Conservation (phyloP, 2,113 vertebrate genomes). For the Cyrtonyx montezumae region DNA sequence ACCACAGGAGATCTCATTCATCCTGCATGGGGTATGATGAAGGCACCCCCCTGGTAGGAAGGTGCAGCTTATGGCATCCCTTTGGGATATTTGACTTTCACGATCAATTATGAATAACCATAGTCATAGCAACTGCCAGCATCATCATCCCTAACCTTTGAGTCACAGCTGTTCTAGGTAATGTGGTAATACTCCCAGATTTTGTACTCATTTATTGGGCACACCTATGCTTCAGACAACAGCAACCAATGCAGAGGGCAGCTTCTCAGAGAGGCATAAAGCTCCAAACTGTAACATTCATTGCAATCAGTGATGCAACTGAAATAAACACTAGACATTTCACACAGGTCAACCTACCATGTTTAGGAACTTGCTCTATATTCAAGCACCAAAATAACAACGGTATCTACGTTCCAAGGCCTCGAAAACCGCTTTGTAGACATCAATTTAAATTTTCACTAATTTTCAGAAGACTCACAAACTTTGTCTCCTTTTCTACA, state of each 20-base stretch:
- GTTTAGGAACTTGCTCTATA: background rate
- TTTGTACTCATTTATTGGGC: fast-evolving
- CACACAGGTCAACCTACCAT: background rate
- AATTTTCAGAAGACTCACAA: fast-evolving
- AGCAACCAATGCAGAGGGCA: background rate
- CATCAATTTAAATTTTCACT: background rate
- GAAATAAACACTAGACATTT: background rate
- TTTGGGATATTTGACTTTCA: background rate
- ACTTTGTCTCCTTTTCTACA: background rate
- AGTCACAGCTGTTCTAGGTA: background rate
- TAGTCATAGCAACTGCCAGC: background rate
- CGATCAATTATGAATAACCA: background rate
- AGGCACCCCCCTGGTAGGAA: background rate
- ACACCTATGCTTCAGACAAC: background rate
- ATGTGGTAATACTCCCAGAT: background rate
- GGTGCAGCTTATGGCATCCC: background rate
- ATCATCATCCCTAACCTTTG: background rate
- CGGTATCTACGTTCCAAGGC: background rate
- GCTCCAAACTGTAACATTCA: background rate
- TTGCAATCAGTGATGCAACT: background rate
- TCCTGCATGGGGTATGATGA: fast-evolving
- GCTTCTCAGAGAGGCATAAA: background rate
- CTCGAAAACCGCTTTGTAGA: fast-evolving
- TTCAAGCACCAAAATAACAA: background rate
- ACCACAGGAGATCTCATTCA: fast-evolving